Conservation (phyloP, 1,140 invertebrate species). For the Zaprionus nigranus region DNA sequence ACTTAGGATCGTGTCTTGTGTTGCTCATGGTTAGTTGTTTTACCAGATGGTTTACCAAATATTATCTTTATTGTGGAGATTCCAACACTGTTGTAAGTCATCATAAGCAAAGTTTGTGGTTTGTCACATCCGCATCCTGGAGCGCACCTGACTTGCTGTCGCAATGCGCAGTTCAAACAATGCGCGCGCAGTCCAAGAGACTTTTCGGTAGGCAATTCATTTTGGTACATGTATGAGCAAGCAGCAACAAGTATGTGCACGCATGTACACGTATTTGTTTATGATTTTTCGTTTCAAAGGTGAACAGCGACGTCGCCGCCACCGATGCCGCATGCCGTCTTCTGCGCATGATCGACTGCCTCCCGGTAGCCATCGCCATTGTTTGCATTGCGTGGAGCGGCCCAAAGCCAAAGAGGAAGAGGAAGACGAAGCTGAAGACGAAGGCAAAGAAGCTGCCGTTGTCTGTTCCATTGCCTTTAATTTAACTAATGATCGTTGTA, state of each 20-base stretch:
- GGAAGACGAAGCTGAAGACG: not conserved
- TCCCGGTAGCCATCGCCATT: slow-evolving; percentile 69
- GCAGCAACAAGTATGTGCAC: not conserved
- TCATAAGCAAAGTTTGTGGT: slow-evolving; percentile 39
- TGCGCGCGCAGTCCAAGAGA: slow-evolving; percentile 27
- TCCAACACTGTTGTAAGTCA: slow-evolving; percentile 11
- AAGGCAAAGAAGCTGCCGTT: slow-evolving; percentile 16
- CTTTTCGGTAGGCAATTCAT: slow-evolving; percentile 32
- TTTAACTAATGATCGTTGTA: slow-evolving; percentile 82
- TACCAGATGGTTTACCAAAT: slow-evolving; percentile 60
- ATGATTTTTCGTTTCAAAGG: slow-evolving; percentile 76
- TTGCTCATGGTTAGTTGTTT: not conserved
- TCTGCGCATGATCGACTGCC: slow-evolving; percentile 73
- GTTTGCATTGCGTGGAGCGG: slow-evolving; percentile 53
- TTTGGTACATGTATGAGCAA: slow-evolving; percentile 3
- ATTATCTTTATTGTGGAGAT: slow-evolving; percentile 28
- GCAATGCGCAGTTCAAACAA: slow-evolving; percentile 40
- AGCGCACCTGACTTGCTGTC: slow-evolving; percentile 39
- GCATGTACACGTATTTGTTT: slow-evolving; percentile 58
- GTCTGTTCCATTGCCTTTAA: slow-evolving; percentile 59
- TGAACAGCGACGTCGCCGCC: slow-evolving; percentile 49
- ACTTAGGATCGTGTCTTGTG: not conserved
- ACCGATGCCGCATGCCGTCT: slow-evolving; percentile 34
- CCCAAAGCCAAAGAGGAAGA: slow-evolving; percentile 19
- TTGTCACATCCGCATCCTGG: slow-evolving; percentile 56